Base-by-base conservation (phyloP, 2,888 invertebrate genomes). In the Polia nebulosa region DNA sequence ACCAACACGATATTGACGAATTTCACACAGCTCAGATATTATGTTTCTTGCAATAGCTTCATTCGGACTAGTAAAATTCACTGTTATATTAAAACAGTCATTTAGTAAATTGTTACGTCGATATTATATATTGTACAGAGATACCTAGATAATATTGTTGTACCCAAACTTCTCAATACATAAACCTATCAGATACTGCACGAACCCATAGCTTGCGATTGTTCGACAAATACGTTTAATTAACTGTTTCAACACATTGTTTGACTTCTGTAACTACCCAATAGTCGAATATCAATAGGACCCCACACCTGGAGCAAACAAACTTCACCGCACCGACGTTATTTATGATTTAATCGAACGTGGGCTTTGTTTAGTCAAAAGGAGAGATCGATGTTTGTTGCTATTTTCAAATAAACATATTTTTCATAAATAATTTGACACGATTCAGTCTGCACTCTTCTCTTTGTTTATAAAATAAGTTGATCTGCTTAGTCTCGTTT, bases 401-500 rank as follows among this genome's bases (percentile, higher is more conserved):
- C 60, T 68, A 60, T 58, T 69, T 68, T 29, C 49, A 66, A 61
- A 79, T 55, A 58, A 79, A 79, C 64, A 79, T 63, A 64, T 73
- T 78, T 75, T 82, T 71, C 66, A 62, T 56, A 64, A 78, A 80
- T 83, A 80, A 83, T 76, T 80, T 75, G 83, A 80, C 76, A 61
- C n/a, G 77, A 66, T 68, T 81, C 81, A 66, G 55, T 81, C 67
- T 29, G 53, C 80, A 51, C 70, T 45, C 68, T 44, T 53, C 39
- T 52, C 56, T 72, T 49, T 84, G 76, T 77, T 80, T 73, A 68
- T 51, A 53, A 44, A 72, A 69, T 82, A 72, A 64, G 76, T 69
- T 80, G 61, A 63, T 79, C 76, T 75, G 83, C 72, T 81, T 77
- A 78, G 59, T 68, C 53, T 74, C 69, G 68, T 76, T 76, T 62